phyloP scores from a whole-genome alignment of 2,113 vertebrate genomes.

The Theristicus caerulescens region DNA sequence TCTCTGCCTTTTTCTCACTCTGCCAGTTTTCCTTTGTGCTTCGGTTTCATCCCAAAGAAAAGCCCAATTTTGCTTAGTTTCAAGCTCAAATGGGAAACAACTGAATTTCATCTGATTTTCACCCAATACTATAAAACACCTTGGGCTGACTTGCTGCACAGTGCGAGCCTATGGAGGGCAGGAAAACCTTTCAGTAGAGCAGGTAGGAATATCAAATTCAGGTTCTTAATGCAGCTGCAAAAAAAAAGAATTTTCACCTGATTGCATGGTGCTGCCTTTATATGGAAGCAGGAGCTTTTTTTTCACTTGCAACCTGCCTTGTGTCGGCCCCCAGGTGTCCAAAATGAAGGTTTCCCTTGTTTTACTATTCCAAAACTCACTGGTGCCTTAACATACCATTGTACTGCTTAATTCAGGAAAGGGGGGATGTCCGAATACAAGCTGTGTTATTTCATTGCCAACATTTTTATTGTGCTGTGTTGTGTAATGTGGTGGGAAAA shows the following conservation, averaged over 20 bases:
- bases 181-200: not conserved
- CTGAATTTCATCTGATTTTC: not conserved
- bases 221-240: not conserved
- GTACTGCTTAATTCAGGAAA: not conserved
- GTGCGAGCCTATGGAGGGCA: not conserved
- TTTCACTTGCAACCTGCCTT: not conserved
- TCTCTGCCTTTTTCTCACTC: not conserved
- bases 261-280: not conserved
- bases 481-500: conserved; percentile 30
- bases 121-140: not conserved
- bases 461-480: conserved; percentile 24
- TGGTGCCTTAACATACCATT: not conserved
- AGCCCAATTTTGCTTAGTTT: not conserved
- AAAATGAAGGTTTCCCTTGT: not conserved
- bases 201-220: not conserved
- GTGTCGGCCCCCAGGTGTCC: not conserved
- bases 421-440: not conserved
- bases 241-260: not conserved
- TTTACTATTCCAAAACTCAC: not conserved
- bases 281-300: not conserved
- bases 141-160: not conserved
- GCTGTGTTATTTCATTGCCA: conserved; percentile 20
- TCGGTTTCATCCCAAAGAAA: not conserved
- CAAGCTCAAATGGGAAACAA: accelerated
- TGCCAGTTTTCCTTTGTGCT: not conserved